phyloP scores from a whole-genome alignment of 2,888 invertebrate species.

The Diaprepes abbreviatus region DNA sequence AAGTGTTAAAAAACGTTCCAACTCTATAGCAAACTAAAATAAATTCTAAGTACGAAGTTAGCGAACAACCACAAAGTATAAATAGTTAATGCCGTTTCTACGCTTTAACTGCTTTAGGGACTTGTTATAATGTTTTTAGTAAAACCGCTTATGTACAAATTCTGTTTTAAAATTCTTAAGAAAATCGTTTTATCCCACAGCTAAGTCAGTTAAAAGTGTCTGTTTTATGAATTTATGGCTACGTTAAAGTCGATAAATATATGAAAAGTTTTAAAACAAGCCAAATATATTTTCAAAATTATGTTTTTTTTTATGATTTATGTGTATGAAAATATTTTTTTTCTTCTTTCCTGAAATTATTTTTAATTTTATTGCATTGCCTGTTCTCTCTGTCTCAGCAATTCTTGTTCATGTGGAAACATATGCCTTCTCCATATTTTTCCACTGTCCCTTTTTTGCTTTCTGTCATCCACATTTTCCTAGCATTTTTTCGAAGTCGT shows the following conservation, averaged over 20 bases:
- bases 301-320: no score
- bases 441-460: no score
- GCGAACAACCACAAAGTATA: constrained; percentile 44
- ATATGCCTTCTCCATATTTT: no score
- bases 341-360: no score
- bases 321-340: no score
- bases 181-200: constrained; percentile 35
- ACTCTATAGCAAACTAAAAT: constrained; percentile 25
- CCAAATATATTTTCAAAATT: no score
- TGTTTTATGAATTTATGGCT: constrained; percentile 21
- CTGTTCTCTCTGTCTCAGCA: no score
- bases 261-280: no score
- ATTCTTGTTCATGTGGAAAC: no score
- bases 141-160: constrained; percentile 43
- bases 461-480: no score
- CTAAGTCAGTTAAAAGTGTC: constrained; percentile 17
- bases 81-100: constrained; percentile 48
- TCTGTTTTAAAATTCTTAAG: constrained; percentile 42
- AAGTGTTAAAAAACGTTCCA: background rate
- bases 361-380: no score
- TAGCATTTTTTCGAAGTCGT: no score
- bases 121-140: constrained; percentile 45
- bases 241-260: background rate
- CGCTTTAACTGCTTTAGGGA: constrained; percentile 48
- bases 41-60: constrained; percentile 46